phyloP scores from a whole-genome alignment of 1,140 invertebrate genomes.

The Aphis gossypii region DNA sequence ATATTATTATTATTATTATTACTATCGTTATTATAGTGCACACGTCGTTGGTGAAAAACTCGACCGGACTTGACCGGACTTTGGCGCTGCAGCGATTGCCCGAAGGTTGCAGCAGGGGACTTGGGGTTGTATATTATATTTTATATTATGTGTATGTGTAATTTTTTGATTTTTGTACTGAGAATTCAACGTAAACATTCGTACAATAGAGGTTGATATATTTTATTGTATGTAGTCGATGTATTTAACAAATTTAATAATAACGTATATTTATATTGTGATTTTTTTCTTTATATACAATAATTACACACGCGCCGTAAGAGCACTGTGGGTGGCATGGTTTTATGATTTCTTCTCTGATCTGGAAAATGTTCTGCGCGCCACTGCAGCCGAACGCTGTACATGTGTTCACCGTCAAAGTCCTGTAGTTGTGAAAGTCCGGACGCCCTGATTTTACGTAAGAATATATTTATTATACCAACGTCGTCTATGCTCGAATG shows the following conservation, averaged over 20 bases:
- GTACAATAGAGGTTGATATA: not conserved
- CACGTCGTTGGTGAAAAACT: slow-evolving; percentile 2
- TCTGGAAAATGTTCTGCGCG: not conserved
- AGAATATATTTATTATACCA: not conserved
- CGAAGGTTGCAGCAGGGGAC: not conserved
- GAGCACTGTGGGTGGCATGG: not conserved
- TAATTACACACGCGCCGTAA: not conserved
- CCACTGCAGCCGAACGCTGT: not conserved
- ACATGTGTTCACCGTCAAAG: slow-evolving; percentile 1
- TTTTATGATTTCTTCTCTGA: not conserved
- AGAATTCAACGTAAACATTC: not conserved
- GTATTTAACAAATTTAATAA: not conserved
- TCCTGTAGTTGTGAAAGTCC: not conserved
- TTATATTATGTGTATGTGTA: not conserved
- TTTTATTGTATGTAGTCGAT: not conserved
- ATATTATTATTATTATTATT: slow-evolving; percentile 15
- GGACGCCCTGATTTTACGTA: not conserved
- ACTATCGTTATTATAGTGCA: not conserved
- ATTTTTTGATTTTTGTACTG: not conserved
- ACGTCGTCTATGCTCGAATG: not conserved
- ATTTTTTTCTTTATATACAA: not conserved
- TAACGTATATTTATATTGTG: not conserved
- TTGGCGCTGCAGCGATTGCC: not conserved
- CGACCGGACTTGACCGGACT: slow-evolving; percentile 7
- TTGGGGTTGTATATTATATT: not conserved